Evolutionary conservation across 2,113 vertebrate genomes (phyloP).

Genomic region (Gila orcuttii): DNA sequence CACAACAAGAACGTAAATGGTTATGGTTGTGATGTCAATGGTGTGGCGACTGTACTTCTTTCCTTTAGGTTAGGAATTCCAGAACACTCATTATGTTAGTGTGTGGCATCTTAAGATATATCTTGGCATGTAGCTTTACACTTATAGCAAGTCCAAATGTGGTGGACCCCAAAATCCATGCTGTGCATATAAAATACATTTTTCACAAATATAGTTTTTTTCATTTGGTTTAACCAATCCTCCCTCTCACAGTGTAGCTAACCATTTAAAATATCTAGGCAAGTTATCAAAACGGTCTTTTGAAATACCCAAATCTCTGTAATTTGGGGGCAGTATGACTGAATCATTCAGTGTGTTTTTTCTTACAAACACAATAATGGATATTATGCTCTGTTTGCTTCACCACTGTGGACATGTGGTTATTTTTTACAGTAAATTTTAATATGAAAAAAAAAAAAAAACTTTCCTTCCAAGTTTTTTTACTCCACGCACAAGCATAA

Average conservation of each 20-base stretch:
- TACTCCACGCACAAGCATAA: not conserved
- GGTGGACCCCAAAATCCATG: not conserved
- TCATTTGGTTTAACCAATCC: not conserved
- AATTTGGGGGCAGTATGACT: not conserved
- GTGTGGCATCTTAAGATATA: constrained; percentile 4
- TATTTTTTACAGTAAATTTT: not conserved
- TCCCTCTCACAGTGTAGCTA: not conserved
- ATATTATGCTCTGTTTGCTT: not conserved
- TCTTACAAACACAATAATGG: not conserved
- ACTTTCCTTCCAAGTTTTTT: not conserved
- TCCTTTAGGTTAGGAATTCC: constrained; percentile 22
- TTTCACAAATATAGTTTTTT: not conserved
- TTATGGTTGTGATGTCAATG: not conserved
- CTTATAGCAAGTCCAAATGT: not conserved
- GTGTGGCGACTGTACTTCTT: constrained; percentile 9
- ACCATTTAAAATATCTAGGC: not conserved
- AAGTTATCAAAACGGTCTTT: not conserved
- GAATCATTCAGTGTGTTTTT: not conserved
- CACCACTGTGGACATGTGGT: not conserved
- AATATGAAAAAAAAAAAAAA: not conserved
- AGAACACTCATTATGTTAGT: not conserved
- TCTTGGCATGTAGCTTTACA: not conserved
- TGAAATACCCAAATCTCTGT: not conserved
- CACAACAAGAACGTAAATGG: constrained; percentile 1
- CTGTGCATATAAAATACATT: not conserved